Evolutionary conservation across 1,140 invertebrate species (phyloP).

Genomic region (Cotesia glomerata): DNA sequence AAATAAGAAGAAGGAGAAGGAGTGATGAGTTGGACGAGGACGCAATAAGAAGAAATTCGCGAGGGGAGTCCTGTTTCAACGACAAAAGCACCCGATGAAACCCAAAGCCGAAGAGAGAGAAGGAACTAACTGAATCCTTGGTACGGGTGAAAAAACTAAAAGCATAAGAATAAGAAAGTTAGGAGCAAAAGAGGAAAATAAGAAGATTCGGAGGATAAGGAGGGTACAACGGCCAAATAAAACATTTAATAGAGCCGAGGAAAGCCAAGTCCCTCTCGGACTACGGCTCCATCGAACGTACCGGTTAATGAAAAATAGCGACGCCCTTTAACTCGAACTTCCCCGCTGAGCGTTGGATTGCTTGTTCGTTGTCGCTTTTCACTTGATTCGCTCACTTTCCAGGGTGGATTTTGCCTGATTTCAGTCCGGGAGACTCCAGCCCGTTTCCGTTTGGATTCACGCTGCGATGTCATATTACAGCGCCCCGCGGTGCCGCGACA

Average conservation of each 20-base stretch:
- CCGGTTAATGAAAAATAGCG: constrained; percentile 58
- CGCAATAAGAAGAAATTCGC: background rate
- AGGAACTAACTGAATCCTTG: background rate
- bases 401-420: constrained; percentile 50
- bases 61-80: background rate
- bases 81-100: constrained; percentile 5
- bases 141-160: background rate
- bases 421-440: constrained; percentile 31
- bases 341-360: constrained; percentile 51
- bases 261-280: background rate
- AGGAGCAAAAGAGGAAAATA: constrained; percentile 20
- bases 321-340: constrained; percentile 45
- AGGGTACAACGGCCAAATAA: constrained; percentile 36
- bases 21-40: background rate
- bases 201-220: constrained; percentile 9
- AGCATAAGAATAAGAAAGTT: constrained; percentile 19
- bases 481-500: constrained; percentile 34
- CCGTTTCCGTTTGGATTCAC: constrained; percentile 50
- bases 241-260: constrained; percentile 35
- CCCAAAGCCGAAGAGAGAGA: background rate
- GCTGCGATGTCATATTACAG: constrained; percentile 51
- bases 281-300: constrained; percentile 42
- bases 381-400: constrained; percentile 42
- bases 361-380: constrained; percentile 44
- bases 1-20: background rate